These are phyloP conservation scores for Macropus fuliginosus DNA, from an alignment of 2,797 vertebrate species.

Conservation along the genomic window DNA sequence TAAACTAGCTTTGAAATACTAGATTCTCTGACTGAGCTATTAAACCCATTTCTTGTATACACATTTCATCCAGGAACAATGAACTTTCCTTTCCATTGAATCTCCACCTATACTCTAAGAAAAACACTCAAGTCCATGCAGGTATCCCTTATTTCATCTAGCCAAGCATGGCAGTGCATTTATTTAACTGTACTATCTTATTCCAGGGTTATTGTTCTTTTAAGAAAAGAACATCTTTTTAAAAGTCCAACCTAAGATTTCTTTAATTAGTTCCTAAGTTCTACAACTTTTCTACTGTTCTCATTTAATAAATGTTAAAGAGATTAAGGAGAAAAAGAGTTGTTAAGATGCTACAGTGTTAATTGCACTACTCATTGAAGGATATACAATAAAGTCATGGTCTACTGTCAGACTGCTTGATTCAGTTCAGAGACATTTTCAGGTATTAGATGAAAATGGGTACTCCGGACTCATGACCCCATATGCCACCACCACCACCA, in stretches of 20 bases:
- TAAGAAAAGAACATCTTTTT: constrained; percentile 53
- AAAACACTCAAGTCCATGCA: constrained; percentile 38
- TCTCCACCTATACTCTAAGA: background rate
- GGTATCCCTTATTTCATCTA: constrained; percentile 32
- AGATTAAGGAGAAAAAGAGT: constrained; percentile 27
- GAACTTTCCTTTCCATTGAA: constrained; percentile 49
- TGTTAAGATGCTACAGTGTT: constrained; percentile 61
- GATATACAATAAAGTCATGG: constrained; percentile 66
- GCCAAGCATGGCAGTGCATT: constrained; percentile 49
- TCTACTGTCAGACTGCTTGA: constrained; percentile 59
- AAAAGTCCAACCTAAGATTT: constrained; percentile 26
- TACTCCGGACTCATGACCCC: background rate
- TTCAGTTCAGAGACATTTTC: constrained; percentile 58
- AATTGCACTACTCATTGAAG: constrained; percentile 70
- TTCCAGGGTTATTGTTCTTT: constrained; percentile 46
- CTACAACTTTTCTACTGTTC: constrained; percentile 42
- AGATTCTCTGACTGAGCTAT: background rate
- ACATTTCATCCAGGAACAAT: constrained; percentile 46
- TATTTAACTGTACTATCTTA: constrained; percentile 60
- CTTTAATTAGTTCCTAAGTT: constrained; percentile 63
- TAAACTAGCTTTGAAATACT: constrained; percentile 29
- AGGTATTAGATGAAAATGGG: constrained; percentile 39
- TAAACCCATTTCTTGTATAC: background rate
- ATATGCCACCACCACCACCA: background rate
- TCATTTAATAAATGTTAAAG: constrained; percentile 73